Evolutionary conservation across 2,797 vertebrate species (phyloP).

Genomic region (Cichlasoma orientale): DNA sequence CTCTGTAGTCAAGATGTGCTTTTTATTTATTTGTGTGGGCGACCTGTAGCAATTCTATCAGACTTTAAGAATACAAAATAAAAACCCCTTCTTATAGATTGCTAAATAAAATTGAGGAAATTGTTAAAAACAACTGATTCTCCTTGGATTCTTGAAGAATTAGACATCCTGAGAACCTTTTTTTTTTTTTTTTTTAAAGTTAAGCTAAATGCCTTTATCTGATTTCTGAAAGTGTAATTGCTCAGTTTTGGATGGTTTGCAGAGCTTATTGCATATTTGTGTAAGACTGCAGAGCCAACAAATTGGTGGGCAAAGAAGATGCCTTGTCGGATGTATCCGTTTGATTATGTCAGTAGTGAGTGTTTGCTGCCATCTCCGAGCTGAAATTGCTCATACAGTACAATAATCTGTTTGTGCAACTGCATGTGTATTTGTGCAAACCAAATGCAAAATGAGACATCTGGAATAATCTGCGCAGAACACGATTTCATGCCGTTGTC

Average conservation of each 20-base stretch:
- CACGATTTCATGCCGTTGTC: slow-evolving; percentile 46
- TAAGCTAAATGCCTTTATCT: slow-evolving; percentile 15
- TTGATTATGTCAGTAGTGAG: slow-evolving; percentile 36
- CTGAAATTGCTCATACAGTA: slow-evolving; percentile 31
- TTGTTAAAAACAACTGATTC: neutral
- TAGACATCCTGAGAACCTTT: neutral
- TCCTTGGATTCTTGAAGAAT: neutral
- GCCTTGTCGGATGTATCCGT: slow-evolving; percentile 41
- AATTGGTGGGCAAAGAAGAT: slow-evolving; percentile 22
- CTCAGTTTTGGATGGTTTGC: slow-evolving; percentile 28
- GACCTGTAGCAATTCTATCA: neutral
- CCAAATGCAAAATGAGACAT: slow-evolving; percentile 39
- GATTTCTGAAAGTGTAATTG: slow-evolving; percentile 4
- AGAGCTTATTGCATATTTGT: slow-evolving; percentile 13
- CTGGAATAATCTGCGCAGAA: slow-evolving; percentile 52
- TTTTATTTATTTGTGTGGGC: neutral
- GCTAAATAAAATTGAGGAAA: slow-evolving; percentile 6
- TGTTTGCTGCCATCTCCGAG: slow-evolving; percentile 37
- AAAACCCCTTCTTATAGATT: neutral
- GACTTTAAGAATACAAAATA: neutral
- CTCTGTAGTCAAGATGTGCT: slow-evolving; percentile 9
- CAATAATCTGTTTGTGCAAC: slow-evolving; percentile 44
- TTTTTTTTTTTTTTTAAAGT: neutral
- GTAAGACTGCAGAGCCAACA: slow-evolving; percentile 18
- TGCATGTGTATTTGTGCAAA: slow-evolving; percentile 40